These are phyloP conservation scores for Magallana angulata DNA, from an alignment of 1,140 invertebrate genomes.

Conservation along the genomic window DNA sequence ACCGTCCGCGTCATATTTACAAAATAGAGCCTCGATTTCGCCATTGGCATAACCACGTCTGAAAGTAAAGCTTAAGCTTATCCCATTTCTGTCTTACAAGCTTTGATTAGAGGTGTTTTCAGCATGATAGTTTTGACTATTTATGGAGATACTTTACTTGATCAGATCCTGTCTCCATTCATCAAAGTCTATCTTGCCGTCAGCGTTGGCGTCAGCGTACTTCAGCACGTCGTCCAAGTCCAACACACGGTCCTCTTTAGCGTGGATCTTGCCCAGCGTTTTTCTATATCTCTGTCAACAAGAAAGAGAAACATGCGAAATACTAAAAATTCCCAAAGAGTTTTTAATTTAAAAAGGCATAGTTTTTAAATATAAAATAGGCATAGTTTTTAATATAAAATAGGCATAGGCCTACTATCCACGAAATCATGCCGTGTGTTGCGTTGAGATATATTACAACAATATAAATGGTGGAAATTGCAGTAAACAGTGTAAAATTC, in stretches of 20 bases:
- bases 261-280: slow-evolving; percentile 81
- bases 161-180: slow-evolving; percentile 88
- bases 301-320: too few species aligned
- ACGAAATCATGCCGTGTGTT: too few species aligned
- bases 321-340: too few species aligned
- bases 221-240: slow-evolving; percentile 82
- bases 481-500: too few species aligned
- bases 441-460: too few species aligned
- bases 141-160: slow-evolving; percentile 61
- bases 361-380: too few species aligned
- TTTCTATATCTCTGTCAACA: slow-evolving; percentile 79
- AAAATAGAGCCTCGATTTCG: slow-evolving; percentile 86
- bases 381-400: too few species aligned
- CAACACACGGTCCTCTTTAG: slow-evolving; percentile 81
- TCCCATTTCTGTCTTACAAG: background rate
- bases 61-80: background rate
- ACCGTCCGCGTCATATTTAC: slow-evolving; percentile 83
- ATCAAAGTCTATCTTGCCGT: slow-evolving; percentile 81
- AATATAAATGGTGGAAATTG: too few species aligned
- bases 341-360: too few species aligned
- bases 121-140: background rate
- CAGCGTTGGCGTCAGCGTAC: slow-evolving; percentile 80
- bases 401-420: too few species aligned
- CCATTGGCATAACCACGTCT: slow-evolving; percentile 84
- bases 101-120: background rate